A percentile compares a stretch with the other conserved stretches of the same genome.
These are phyloP conservation scores for Lasioglossum villosulum DNA, from an alignment of 2,888 invertebrate genomes.

Conservation along the genomic window DNA sequence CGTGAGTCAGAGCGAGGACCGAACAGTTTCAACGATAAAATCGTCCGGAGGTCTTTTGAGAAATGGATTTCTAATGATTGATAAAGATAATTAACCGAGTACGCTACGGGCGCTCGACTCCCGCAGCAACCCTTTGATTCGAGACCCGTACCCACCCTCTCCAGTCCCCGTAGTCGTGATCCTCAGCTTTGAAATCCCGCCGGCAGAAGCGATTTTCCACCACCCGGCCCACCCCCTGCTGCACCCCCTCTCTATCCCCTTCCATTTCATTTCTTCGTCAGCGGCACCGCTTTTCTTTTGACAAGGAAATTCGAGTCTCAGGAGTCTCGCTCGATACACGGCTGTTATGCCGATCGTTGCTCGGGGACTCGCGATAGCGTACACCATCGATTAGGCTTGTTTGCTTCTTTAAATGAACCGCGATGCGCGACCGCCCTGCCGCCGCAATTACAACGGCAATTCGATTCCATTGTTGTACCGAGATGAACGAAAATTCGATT, in stretches of 20 bases:
- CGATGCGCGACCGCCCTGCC: neutral
- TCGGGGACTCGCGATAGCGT: conserved; percentile 69
- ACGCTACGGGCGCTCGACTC: conserved; percentile 55
- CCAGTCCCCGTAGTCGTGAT: conserved; percentile 57
- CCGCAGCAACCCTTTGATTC: conserved; percentile 78
- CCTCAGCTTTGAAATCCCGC: conserved; percentile 70
- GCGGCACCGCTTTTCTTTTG: conserved; percentile 61
- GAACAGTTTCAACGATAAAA: conserved; percentile 66
- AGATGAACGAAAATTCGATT: neutral
- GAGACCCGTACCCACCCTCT: conserved; percentile 55
- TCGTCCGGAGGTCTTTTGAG: conserved; percentile 68
- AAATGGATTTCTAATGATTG: conserved; percentile 79
- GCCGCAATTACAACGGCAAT: neutral
- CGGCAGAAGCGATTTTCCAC: conserved; percentile 72
- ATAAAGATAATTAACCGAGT: conserved; percentile 80
- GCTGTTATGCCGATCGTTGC: conserved; percentile 74
- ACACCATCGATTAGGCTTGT: conserved; percentile 67
- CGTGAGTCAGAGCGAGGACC: conserved; percentile 32
- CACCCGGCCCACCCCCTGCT: neutral
- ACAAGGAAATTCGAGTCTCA: conserved; percentile 70
- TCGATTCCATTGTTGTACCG: neutral
- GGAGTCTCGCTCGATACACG: conserved; percentile 67
- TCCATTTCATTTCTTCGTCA: conserved; percentile 33
- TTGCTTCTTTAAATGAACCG: conserved; percentile 60
- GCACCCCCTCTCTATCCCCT: neutral